These are phyloP conservation scores for Pocillopora verrucosa DNA, from an alignment of 64 coral and sea anemone genomes.

Conservation along the genomic window DNA sequence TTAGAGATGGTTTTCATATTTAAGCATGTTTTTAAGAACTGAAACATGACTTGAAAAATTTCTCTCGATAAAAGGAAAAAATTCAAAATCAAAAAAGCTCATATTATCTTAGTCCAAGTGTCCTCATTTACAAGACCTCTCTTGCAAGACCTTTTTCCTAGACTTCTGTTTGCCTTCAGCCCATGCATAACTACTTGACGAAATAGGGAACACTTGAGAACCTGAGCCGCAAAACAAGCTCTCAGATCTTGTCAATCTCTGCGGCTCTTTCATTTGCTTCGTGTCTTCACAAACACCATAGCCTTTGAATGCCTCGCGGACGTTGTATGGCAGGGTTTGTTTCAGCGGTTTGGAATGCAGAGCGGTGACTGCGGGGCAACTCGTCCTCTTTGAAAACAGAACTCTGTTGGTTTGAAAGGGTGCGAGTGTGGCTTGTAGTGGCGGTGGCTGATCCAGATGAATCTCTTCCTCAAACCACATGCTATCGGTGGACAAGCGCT, in stretches of 20 bases:
- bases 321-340: neutral
- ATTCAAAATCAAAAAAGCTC: no score
- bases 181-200: no score
- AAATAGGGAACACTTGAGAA: neutral
- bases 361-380: neutral
- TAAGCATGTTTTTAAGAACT: no score
- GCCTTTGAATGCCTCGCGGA: neutral
- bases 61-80: no score
- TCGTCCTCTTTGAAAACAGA: neutral
- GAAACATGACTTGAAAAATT: no score
- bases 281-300: neutral
- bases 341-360: neutral
- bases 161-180: no score
- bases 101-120: no score
- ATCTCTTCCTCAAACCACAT: neutral
- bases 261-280: neutral
- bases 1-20: no score
- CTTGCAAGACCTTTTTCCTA: no score
- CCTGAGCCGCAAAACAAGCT: neutral
- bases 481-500: neutral
- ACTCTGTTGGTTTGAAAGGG: no score
- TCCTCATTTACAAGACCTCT: no score
- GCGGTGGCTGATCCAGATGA: neutral
- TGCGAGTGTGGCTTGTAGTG: no score
- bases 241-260: neutral